Conservation (phyloP, 2,888 invertebrate genomes). For the Polymixis flavicincta region DNA sequence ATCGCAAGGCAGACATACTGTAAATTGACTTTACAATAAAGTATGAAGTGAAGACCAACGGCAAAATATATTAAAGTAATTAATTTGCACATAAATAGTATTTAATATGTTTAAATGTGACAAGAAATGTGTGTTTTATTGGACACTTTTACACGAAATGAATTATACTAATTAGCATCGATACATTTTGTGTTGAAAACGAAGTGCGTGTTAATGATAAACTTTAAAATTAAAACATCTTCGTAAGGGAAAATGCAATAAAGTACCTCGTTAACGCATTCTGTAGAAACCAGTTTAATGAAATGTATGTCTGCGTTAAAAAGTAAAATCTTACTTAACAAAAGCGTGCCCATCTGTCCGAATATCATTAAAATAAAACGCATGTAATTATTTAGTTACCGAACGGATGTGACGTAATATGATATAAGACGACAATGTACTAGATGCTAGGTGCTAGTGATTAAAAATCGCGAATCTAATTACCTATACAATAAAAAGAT, state of each 20-base stretch:
- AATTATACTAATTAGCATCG: slow-evolving; percentile 21
- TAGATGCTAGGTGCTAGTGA: slow-evolving; percentile 23
- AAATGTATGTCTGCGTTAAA: slow-evolving; percentile 40
- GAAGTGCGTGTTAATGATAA: slow-evolving; percentile 23
- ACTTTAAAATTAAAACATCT: slow-evolving; percentile 37
- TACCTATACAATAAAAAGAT: slow-evolving; percentile 28
- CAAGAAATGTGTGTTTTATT: neutral
- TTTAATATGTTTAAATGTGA: neutral
- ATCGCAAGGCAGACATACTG: neutral
- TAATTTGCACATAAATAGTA: neutral
- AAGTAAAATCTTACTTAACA: slow-evolving; percentile 43
- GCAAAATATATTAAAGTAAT: neutral
- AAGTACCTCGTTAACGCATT: slow-evolving; percentile 49
- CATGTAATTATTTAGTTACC: slow-evolving; percentile 37
- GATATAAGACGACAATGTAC: slow-evolving; percentile 33
- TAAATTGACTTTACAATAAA: neutral
- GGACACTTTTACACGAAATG: slow-evolving; percentile 21
- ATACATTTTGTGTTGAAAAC: slow-evolving; percentile 37
- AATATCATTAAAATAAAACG: slow-evolving; percentile 48
- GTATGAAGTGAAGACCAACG: neutral
- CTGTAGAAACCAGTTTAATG: slow-evolving; percentile 32
- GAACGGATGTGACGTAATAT: slow-evolving; percentile 42
- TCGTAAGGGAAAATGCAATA: slow-evolving; percentile 36
- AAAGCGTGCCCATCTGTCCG: slow-evolving; percentile 35
- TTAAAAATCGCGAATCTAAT: slow-evolving; percentile 41